phyloP scores from a whole-genome alignment of 2,797 vertebrate species.

The Sphaeramia orbicularis region DNA sequence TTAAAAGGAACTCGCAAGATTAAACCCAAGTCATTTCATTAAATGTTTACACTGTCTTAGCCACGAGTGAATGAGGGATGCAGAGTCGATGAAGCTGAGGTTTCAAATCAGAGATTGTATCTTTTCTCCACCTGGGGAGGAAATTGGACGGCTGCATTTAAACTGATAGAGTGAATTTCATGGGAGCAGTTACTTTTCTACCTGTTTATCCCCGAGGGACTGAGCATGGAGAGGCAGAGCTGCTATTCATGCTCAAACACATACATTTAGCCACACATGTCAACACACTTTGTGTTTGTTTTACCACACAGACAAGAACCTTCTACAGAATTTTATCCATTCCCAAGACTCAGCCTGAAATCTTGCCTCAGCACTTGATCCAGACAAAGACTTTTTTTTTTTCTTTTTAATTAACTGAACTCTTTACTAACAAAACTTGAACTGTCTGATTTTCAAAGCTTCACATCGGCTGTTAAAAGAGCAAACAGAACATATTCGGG shows the following conservation, averaged over 20 bases:
- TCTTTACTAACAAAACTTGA: too few species aligned
- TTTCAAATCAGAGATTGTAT: conserved; percentile 61
- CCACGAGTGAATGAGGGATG: conserved; percentile 29
- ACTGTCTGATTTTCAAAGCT: neutral
- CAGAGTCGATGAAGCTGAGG: conserved; percentile 25
- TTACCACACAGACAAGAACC: conserved; percentile 1
- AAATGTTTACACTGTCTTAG: conserved; percentile 56
- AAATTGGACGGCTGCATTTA: conserved; percentile 62
- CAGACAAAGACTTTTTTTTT: neutral
- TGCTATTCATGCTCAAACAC: conserved; percentile 27
- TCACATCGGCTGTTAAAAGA: neutral
- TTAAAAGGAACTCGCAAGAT: conserved; percentile 50
- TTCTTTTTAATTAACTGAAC: too few species aligned
- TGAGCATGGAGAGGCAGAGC: conserved; percentile 34
- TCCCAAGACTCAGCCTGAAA: neutral
- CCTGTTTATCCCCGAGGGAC: conserved; percentile 74
- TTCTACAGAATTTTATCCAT: neutral
- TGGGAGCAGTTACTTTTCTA: conserved; percentile 46
- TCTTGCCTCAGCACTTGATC: neutral
- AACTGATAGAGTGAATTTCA: conserved; percentile 61
- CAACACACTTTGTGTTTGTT: conserved; percentile 21
- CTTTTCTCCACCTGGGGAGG: conserved; percentile 51
- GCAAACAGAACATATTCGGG: neutral
- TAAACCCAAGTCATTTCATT: conserved; percentile 61
- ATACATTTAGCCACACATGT: conserved; percentile 16